phyloP scores from a whole-genome alignment of 2,113 vertebrate genomes.

The Oreochromis niloticus region DNA sequence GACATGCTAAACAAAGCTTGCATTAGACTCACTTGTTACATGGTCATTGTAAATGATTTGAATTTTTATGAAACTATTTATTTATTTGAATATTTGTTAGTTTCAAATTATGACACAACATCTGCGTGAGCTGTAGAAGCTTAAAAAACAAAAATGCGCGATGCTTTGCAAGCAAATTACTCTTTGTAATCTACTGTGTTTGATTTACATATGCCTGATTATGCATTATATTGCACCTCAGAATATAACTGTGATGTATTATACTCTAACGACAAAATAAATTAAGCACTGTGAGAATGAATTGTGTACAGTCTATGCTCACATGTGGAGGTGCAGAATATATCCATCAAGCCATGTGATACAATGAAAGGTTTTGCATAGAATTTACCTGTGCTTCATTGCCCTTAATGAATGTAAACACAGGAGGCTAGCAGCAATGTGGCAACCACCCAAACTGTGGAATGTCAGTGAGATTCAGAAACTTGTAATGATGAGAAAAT shows the following conservation, averaged over 20 bases:
- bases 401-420: neutral
- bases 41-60: neutral
- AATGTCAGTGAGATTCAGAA: neutral
- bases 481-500: neutral
- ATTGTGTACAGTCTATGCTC: neutral
- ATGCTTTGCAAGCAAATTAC: neutral
- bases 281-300: neutral
- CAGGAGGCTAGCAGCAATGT: neutral
- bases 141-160: neutral
- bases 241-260: neutral
- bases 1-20: neutral
- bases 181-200: neutral
- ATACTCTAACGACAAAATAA: neutral
- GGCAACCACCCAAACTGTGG: neutral
- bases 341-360: neutral
- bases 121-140: neutral
- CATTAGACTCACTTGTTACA: neutral
- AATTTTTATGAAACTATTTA: neutral
- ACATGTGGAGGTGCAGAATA: neutral
- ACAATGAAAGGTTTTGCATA: neutral
- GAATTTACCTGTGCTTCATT: neutral
- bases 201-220: neutral
- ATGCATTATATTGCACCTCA: neutral
- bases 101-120: neutral
- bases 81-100: neutral